These are phyloP conservation scores for Anniella stebbinsi DNA, from an alignment of 2,797 vertebrate genomes.

Conservation along the genomic window DNA sequence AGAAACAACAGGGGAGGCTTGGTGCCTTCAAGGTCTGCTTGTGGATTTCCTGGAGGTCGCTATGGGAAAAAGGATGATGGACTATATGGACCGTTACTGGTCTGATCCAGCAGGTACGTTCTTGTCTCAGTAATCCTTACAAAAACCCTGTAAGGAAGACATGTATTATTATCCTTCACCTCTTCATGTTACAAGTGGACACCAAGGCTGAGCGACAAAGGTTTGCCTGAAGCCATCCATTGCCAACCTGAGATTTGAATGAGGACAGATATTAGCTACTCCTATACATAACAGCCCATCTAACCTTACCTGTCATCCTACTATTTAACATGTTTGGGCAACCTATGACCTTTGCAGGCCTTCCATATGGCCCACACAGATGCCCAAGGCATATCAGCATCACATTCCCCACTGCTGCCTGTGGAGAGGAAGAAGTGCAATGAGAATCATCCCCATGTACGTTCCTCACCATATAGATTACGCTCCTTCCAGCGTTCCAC, in stretches of 20 bases:
- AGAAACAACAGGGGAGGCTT: too few relatives aligned
- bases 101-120: not conserved
- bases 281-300: not conserved
- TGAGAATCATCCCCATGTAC: too few relatives aligned
- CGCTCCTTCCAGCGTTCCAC: too few relatives aligned
- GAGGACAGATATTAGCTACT: not conserved
- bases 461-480: too few relatives aligned
- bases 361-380: not conserved
- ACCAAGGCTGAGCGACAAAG: not conserved
- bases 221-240: not conserved
- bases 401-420: too few relatives aligned
- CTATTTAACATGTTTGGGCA: not conserved
- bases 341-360: too few relatives aligned
- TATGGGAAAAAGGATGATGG: not conserved
- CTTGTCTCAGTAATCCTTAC: not conserved
- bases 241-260: not conserved
- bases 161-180: not conserved
- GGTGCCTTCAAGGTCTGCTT: not conserved
- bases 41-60: not conserved
- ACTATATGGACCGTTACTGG: not conserved
- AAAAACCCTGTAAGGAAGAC: not conserved
- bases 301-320: not conserved
- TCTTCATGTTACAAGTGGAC: too few relatives aligned
- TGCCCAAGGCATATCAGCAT: too few relatives aligned
- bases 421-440: too few relatives aligned